Base-by-base conservation (phyloP, 2,797 vertebrate species). In the Pangasius macronema region DNA sequence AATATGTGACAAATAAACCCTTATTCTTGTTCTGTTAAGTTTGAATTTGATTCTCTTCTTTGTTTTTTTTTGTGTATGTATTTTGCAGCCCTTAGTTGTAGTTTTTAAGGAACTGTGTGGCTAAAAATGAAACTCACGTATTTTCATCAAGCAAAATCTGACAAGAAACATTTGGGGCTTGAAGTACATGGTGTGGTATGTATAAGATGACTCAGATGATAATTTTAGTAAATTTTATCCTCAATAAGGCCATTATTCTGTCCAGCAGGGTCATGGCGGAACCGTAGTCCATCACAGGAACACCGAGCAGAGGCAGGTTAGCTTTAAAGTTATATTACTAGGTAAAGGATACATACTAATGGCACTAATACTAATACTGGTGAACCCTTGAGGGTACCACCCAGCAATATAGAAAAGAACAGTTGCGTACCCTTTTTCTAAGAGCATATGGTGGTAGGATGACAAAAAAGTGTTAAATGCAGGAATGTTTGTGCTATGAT, bases 1-100 rank as follows among this genome's bases (percentile, higher is more conserved):
- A 91, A 90, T 90, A 91, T 93, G 90, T 93, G 91, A 92, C 85
- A 88, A 94, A 89, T 91, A 91, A 88, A 88, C 30, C 30, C n/a
- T 22, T 49, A 30, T 76, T 79, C 39, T 59, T 65, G 57, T 72
- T 46, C 75, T 77, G 57, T 76, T 82, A 4, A 49, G 22, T 46
- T 42, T 24, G 18, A 80, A 57, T 13, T 39, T 24, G 10, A 13
- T 67, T 61, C 24, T 73, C 9, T 36, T 20, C 9, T 73, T 51
- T 70, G 0, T 82, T 27, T 63, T 27, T 63, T 73, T 24, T 20
- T 42, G 8, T 46, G 0, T 67, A 33, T 65, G 7, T 0, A 8
- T 67, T 83, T 14, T 27, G 9, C 14, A 18, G 20, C 33, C 7
- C 67, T 27, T 70, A 0, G 3, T 70, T 70, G 14, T 39, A 30